Base-by-base conservation (phyloP, 2,113 vertebrate species). In the Syngnathoides biaculeatus region DNA sequence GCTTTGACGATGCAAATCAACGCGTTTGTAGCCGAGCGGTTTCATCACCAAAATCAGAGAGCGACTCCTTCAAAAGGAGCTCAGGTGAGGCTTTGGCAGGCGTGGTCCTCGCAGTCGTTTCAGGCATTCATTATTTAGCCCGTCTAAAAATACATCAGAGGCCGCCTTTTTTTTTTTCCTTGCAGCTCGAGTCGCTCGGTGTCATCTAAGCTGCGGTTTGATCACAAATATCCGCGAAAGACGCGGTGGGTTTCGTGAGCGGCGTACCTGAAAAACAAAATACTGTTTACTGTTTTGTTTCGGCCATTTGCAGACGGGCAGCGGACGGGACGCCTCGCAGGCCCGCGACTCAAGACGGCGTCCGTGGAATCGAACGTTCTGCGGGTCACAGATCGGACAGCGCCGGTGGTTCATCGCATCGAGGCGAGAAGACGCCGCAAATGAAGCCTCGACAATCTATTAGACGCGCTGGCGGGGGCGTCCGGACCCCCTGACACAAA, bases 41-140 rank as follows among this genome's bases (percentile, higher is more conserved):
- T 57, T 57, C 26, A 30, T 57, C 27, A 17, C 26, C 52, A 55
- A 35, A 55, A 55, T 55, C 52, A 57, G 55, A 50, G 48, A 35
- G 55, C 55, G 26, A 8, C n/a, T 39, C 14, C 38, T 42, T 24
- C 59, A 76, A 69, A 73, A 88, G 87, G 80, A 82, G 73, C 73
- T 24, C 48, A 62, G 68, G 73, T 75, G 75, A 74, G 60, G 68
- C 75, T 79, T 83, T 85, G 83, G 80, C 79, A 84, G 77, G 81
- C 82, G 83, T 79, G 86, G 86, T 87, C 82, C 79, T 81, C 47
- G 78, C 84, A 79, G 84, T 84, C 81, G 88, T 90, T 86, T 89
- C 86, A 90, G 85, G 80, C 87, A 89, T 92, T 89, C 88, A 92
- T 92, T 89, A 91, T 91, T 90, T 82, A 89, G 83, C 82, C 82